Evolutionary conservation across 2,797 vertebrate species (phyloP).

Genomic region (Lophotriccus pileatus): DNA sequence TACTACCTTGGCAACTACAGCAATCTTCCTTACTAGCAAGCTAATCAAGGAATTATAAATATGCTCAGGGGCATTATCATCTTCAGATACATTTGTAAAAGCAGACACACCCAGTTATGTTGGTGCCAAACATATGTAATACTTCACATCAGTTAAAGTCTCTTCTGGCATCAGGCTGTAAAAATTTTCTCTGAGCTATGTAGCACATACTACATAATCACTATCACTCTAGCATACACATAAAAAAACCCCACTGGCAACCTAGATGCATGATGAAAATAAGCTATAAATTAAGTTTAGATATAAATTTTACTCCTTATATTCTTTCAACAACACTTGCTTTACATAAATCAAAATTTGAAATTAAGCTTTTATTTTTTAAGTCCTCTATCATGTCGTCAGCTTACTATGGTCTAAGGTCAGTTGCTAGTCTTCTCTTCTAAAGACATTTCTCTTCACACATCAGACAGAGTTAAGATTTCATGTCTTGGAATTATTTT

Average conservation of each 20-base stretch:
- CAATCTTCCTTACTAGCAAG: background rate
- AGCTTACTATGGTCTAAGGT: background rate
- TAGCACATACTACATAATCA: background rate
- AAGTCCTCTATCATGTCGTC: background rate
- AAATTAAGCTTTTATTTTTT: background rate
- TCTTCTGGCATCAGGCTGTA: background rate
- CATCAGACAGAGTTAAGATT: background rate
- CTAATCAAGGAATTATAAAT: slow-evolving; percentile 41
- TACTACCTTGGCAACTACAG: background rate
- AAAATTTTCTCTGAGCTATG: background rate
- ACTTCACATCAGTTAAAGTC: background rate
- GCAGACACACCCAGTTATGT: background rate
- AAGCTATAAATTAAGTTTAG: background rate
- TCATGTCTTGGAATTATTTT: background rate
- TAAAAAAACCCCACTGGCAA: background rate
- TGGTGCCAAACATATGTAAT: slow-evolving; percentile 4
- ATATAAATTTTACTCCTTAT: background rate
- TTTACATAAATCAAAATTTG: background rate
- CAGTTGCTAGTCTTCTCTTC: background rate
- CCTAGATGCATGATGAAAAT: background rate
- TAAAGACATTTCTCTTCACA: background rate
- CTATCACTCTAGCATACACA: background rate
- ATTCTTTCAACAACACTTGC: background rate
- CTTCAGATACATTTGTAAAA: background rate
- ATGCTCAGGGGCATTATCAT: background rate